phyloP scores from a whole-genome alignment of 2,888 invertebrate species.

The Parnassius glacialis region DNA sequence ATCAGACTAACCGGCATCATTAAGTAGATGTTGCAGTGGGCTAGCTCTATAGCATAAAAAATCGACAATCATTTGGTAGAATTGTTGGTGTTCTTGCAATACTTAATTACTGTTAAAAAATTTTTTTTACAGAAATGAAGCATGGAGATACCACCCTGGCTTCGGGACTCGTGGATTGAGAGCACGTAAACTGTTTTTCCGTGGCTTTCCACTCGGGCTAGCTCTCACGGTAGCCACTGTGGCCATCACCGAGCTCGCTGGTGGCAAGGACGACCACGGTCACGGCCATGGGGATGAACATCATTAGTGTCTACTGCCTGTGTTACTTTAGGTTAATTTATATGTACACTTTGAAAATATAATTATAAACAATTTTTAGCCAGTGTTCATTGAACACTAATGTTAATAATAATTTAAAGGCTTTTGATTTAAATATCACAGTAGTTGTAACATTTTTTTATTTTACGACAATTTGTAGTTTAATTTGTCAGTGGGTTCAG shows the following conservation, averaged over 20 bases:
- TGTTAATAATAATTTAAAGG: background rate
- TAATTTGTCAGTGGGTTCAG: too few species aligned
- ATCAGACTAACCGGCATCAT: too few species aligned
- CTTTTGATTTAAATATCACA: too few species aligned
- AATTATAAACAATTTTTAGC: background rate
- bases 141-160: constrained; percentile 87
- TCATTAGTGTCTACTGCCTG: constrained; percentile 27
- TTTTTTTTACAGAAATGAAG: constrained; percentile 84
- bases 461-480: too few species aligned
- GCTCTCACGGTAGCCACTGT: constrained; percentile 59
- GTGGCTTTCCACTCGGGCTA: constrained; percentile 85
- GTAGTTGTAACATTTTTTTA: too few species aligned
- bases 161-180: constrained; percentile 78
- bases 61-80: too few species aligned
- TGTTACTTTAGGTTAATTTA: background rate
- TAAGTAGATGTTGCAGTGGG: too few species aligned
- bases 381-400: background rate
- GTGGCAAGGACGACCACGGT: constrained; percentile 60
- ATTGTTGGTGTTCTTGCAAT: too few species aligned
- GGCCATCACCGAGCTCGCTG: constrained; percentile 40
- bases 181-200: constrained; percentile 70
- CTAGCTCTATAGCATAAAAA: too few species aligned
- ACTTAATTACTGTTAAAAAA: too few species aligned
- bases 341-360: background rate
- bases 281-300: constrained; percentile 56